Conservation (phyloP, 2,797 vertebrate genomes). For the Sebastes diploproa region DNA sequence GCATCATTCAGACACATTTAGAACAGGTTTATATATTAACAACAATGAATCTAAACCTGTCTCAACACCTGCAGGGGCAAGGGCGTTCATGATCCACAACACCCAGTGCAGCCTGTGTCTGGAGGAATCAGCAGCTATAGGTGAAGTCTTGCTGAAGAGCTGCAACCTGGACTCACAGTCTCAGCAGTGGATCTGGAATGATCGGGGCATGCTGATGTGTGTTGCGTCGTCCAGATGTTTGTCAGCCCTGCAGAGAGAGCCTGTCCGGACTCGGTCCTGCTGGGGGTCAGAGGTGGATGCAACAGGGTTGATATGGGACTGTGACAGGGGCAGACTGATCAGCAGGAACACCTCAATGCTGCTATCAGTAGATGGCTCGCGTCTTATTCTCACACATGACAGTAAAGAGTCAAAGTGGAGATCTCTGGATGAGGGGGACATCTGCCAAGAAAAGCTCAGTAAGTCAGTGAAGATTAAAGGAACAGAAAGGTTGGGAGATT, state of each 20-base stretch:
- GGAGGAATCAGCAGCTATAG: conserved; percentile 54
- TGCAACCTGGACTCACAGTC: conserved; percentile 69
- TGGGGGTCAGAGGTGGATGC: not conserved
- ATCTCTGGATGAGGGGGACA: conserved; percentile 71
- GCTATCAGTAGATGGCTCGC: conserved; percentile 47
- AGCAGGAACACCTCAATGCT: conserved; percentile 56
- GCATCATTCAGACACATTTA: not conserved
- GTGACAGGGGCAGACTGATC: conserved; percentile 66
- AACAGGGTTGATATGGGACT: conserved; percentile 71
- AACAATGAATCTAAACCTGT: not conserved
- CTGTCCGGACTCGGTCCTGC: conserved; percentile 67
- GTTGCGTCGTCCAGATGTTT: conserved; percentile 72
- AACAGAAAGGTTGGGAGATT: not conserved
- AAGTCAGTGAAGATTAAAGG: conserved; percentile 35
- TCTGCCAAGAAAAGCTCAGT: conserved; percentile 79
- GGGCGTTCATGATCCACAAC: conserved; percentile 76
- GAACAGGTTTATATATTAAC: not conserved
- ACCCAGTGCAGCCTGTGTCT: conserved; percentile 70
- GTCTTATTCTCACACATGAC: conserved; percentile 36
- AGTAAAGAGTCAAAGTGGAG: conserved; percentile 72
- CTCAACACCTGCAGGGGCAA: conserved; percentile 52
- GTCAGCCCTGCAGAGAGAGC: conserved; percentile 41
- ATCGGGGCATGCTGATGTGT: conserved; percentile 59
- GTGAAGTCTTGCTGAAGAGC: conserved; percentile 51
- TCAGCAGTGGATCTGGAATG: conserved; percentile 82